Evolutionary conservation across 2,113 vertebrate genomes (phyloP).

Genomic region (Caranx melampygus): DNA sequence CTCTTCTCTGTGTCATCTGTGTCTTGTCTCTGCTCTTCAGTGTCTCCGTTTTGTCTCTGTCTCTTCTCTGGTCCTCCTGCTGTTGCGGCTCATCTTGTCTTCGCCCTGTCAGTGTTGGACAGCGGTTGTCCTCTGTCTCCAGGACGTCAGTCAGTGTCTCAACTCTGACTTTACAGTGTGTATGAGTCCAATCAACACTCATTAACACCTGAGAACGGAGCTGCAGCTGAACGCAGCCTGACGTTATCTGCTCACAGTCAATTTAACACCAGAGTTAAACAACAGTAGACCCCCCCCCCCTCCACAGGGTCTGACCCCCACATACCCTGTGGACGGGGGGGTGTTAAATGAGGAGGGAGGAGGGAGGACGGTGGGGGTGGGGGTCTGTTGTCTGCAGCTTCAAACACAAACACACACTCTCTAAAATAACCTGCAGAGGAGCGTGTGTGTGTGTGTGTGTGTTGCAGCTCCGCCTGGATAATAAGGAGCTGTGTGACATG

Average conservation of each 20-base stretch:
- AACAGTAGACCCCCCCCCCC: background rate
- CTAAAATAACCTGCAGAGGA: background rate
- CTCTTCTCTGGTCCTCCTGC: no score
- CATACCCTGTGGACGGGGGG: constrained; percentile 23
- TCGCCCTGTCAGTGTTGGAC: no score
- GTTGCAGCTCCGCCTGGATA: background rate
- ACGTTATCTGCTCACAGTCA: background rate
- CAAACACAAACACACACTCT: constrained; percentile 18
- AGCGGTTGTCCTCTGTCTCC: no score
- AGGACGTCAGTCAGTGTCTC: no score
- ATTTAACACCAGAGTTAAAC: constrained; percentile 7
- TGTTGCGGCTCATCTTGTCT: no score
- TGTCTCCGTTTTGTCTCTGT: no score
- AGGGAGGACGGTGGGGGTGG: constrained; percentile 7
- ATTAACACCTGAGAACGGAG: constrained; percentile 11
- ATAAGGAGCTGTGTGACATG: background rate
- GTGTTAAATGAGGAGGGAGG: constrained; percentile 25
- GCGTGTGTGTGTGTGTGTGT: background rate
- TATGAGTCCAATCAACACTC: constrained; percentile 28
- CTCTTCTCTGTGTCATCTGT: no score
- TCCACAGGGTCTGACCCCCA: background rate
- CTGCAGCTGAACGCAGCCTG: background rate
- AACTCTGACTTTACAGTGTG: background rate
- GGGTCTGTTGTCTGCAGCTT: constrained; percentile 8
- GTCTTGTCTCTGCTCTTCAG: no score